phyloP scores from a whole-genome alignment of 2,797 vertebrate species.

The Gymnothorax javanicus region DNA sequence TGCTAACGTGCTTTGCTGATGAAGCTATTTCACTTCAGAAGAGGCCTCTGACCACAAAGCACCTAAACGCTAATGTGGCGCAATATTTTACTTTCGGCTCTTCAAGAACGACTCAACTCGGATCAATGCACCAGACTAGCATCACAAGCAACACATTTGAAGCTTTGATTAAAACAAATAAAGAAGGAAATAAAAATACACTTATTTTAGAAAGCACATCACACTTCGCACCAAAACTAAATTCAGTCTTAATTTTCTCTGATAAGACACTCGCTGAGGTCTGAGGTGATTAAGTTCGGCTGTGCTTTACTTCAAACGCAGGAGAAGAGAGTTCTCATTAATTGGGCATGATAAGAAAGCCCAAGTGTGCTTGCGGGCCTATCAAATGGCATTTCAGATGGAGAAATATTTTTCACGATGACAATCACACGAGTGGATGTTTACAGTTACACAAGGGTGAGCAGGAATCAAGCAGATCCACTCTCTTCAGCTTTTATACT shows the following conservation, averaged over 20 bases:
- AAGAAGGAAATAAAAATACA: not conserved
- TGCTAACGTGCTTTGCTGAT: conserved; percentile 34
- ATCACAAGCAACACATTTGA: not conserved
- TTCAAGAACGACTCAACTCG: not conserved
- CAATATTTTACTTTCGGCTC: not conserved
- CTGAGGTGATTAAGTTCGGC: not conserved
- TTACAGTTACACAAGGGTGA: not conserved
- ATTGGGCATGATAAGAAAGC: not conserved
- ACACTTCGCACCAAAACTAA: not conserved
- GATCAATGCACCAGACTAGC: not conserved
- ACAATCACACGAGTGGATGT: not conserved
- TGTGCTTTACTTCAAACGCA: not conserved
- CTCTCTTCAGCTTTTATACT: too few species aligned
- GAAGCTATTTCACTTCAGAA: conserved; percentile 26
- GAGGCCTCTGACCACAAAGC: not conserved
- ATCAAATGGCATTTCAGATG: not conserved
- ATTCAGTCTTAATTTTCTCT: not conserved
- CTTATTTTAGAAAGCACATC: not conserved
- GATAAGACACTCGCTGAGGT: not conserved
- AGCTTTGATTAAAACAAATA: not conserved
- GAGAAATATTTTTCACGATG: not conserved
- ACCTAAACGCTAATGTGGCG: too few species aligned
- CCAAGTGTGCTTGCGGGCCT: not conserved
- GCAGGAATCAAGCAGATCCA: not conserved
- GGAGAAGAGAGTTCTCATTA: not conserved